Evolutionary conservation across 2,797 vertebrate genomes (phyloP).

Genomic region (Poeciliopsis paucimaculata): DNA sequence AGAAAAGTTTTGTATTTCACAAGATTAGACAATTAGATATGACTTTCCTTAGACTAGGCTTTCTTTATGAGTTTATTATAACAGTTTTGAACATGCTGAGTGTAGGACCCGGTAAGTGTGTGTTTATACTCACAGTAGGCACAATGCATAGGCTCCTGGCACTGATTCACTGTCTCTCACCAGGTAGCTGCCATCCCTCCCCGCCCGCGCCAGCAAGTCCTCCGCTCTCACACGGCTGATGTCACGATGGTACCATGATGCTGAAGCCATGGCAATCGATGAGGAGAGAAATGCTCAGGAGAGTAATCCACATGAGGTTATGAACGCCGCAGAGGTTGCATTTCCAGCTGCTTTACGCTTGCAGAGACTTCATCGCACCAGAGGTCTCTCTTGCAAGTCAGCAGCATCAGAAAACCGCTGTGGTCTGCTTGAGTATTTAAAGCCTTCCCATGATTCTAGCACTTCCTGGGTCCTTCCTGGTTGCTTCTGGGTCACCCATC

Average conservation of each 20-base stretch:
- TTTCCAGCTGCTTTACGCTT: conserved; percentile 15
- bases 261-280: conserved; percentile 71
- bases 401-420: conserved; percentile 20
- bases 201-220: conserved; percentile 86
- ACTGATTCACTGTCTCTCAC: conserved; percentile 92
- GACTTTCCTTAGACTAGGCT: not conserved
- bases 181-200: conserved; percentile 88
- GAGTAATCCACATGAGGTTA: conserved; percentile 63
- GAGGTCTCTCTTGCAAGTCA: conserved; percentile 18
- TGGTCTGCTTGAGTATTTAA: conserved; percentile 20
- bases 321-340: conserved; percentile 31
- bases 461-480: conserved; percentile 49
- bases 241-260: conserved; percentile 88
- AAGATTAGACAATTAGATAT: conserved; percentile 20
- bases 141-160: conserved; percentile 88
- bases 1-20: conserved; percentile 10
- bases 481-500: conserved; percentile 61
- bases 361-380: conserved; percentile 20
- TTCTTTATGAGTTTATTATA: not conserved
- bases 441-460: conserved; percentile 50
- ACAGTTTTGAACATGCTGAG: not conserved
- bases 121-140: conserved; percentile 87
- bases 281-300: conserved; percentile 31
- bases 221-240: conserved; percentile 88
- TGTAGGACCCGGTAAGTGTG: not conserved